Conservation (phyloP, 2,888 invertebrate genomes). For the Nephrotoma guestfalica region DNA sequence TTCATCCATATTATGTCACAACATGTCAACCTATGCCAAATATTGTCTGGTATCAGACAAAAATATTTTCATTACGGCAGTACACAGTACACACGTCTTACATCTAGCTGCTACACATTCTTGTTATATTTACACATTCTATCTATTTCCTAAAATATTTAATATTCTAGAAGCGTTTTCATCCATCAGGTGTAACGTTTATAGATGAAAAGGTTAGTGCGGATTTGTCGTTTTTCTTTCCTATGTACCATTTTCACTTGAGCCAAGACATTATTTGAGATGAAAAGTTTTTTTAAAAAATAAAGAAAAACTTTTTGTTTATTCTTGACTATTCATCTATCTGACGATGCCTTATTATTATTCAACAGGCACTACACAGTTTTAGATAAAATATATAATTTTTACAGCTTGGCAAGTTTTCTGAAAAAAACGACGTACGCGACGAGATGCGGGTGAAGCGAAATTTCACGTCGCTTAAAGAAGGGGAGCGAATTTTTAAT, state of each 20-base stretch:
- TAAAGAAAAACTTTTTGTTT: background rate
- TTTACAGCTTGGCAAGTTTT: background rate
- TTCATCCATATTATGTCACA: background rate
- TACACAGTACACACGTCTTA: background rate
- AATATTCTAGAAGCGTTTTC: background rate
- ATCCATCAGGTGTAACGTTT: background rate
- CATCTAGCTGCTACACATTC: background rate
- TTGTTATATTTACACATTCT: background rate
- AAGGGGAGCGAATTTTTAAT: background rate
- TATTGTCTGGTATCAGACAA: background rate
- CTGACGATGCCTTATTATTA: background rate
- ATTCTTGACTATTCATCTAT: background rate
- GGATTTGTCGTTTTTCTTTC: background rate
- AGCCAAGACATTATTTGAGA: background rate
- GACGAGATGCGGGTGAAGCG: background rate
- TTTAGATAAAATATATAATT: background rate
- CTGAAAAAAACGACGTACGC: background rate
- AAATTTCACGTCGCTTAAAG: background rate
- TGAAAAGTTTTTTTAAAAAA: background rate
- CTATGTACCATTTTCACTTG: no score
- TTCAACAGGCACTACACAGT: background rate
- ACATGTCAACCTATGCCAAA: background rate
- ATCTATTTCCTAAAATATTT: background rate
- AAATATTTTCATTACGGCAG: background rate
- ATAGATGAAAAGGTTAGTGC: background rate